Evolutionary conservation across 2,888 invertebrate genomes (phyloP).

Genomic region (Blomia tropicalis): DNA sequence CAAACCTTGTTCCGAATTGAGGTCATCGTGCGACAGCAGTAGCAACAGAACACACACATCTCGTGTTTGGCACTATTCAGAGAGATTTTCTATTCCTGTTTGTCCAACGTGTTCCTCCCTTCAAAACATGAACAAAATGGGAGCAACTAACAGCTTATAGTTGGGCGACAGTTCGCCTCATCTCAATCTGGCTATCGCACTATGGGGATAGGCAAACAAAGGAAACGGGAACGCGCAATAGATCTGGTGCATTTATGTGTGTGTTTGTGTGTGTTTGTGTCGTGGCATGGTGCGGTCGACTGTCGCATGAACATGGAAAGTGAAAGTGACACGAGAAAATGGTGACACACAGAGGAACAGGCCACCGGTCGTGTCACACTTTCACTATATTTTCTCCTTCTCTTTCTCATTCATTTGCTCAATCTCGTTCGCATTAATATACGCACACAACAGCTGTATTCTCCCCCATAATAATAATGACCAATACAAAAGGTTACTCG

Average conservation of each 20-base stretch:
- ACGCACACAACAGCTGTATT: not conserved
- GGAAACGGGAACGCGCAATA: too few relatives aligned
- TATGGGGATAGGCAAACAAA: too few relatives aligned
- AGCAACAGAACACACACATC: too few relatives aligned
- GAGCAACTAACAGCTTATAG: not conserved
- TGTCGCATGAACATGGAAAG: constrained; percentile 3
- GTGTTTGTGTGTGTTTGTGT: too few relatives aligned
- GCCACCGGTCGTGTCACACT: constrained; percentile 1
- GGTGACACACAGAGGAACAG: not conserved
- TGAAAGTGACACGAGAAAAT: constrained; percentile 9
- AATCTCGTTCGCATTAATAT: not conserved
- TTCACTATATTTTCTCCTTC: too few relatives aligned
- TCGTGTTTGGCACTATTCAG: constrained; percentile 4
- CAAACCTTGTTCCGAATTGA: constrained; percentile 6
- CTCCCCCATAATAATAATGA: too few relatives aligned
- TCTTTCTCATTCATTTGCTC: not conserved
- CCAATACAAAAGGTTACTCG: not conserved
- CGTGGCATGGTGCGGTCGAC: too few relatives aligned
- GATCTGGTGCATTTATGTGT: too few relatives aligned
- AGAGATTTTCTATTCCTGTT: not conserved
- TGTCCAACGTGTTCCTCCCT: not conserved
- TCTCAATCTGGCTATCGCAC: too few relatives aligned
- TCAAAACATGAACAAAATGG: not conserved
- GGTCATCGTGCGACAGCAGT: too few relatives aligned
- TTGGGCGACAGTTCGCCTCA: too few relatives aligned